Conservation (phyloP, 53 echinoderm and acorn worm species). For the Patiria pectinifera region DNA sequence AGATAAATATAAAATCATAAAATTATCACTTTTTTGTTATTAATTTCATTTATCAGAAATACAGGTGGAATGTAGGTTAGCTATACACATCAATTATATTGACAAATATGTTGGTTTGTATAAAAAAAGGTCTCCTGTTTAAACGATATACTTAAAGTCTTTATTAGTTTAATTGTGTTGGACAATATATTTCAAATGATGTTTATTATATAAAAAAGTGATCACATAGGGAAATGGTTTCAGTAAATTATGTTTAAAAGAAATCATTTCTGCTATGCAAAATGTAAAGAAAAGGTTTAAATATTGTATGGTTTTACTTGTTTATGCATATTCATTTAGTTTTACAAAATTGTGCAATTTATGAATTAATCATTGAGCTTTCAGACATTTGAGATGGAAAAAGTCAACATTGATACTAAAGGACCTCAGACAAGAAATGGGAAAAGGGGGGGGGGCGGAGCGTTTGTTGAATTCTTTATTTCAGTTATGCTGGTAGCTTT, state of each 20-base stretch:
- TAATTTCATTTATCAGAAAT: conserved; percentile 24
- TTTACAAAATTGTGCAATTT: conserved; percentile 56
- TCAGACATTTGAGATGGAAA: conserved; percentile 25
- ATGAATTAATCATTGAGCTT: conserved; percentile 38
- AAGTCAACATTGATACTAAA: not conserved
- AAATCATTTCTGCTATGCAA: conserved; percentile 46
- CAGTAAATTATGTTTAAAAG: not conserved
- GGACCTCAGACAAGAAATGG: not conserved
- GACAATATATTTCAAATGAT: not conserved
- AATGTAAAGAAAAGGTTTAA: not conserved
- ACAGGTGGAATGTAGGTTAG: conserved; percentile 3
- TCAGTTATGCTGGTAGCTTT: not conserved
- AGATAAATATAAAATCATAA: conserved; percentile 13
- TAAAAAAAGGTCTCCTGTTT: not conserved
- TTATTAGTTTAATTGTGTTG: not conserved
- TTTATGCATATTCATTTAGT: conserved; percentile 13
- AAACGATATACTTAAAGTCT: not conserved
- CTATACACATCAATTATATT: not conserved
- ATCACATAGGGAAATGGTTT: not conserved
- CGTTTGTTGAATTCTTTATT: not conserved
- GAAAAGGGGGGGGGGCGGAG: not conserved
- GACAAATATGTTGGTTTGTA: not conserved
- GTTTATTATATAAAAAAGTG: not conserved
- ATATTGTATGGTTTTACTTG: not conserved
- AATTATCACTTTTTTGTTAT: conserved; percentile 30